Conservation (phyloP, 2,888 invertebrate species). For the Caenorhabditis panamensis region DNA sequence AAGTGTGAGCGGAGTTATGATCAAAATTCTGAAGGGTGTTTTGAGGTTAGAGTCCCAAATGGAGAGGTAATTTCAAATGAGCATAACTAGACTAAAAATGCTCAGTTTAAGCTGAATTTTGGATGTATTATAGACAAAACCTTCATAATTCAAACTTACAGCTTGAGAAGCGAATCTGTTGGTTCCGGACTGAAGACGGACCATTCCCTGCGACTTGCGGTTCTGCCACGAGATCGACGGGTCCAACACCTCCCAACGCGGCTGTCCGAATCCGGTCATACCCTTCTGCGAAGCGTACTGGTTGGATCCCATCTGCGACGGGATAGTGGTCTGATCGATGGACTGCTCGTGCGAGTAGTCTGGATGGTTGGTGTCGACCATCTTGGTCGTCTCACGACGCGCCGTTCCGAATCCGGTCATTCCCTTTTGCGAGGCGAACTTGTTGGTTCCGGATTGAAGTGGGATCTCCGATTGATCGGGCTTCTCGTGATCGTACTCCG, state of each 20-base stretch:
- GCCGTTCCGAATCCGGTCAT: conserved; percentile 81
- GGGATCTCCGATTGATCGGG: conserved; percentile 81
- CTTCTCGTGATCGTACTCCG: conserved; percentile 81
- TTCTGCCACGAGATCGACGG: conserved; percentile 80
- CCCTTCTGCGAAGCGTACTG: conserved; percentile 81
- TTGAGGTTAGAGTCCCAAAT: too few relatives aligned
- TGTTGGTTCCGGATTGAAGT: conserved; percentile 81
- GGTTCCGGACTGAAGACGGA: conserved; percentile 80
- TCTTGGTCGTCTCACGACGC: conserved; percentile 81
- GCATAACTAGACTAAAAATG: too few relatives aligned
- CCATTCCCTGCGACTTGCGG: conserved; percentile 80
- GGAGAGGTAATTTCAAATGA: too few relatives aligned
- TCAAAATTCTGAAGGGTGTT: too few relatives aligned
- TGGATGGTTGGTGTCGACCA: conserved; percentile 80
- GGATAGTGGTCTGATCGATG: conserved; percentile 78
- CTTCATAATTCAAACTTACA: too few relatives aligned
- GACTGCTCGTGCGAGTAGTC: conserved; percentile 80
- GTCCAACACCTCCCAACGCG: conserved; percentile 80
- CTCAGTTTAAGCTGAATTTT: too few relatives aligned
- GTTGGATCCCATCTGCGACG: conserved; percentile 80
- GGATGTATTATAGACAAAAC: too few relatives aligned
- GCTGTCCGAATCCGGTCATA: conserved; percentile 81
- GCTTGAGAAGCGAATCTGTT: conserved; percentile 80
- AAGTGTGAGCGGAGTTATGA: too few relatives aligned
- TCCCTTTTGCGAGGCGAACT: conserved; percentile 80